Evolutionary conservation across 2,797 vertebrate species (phyloP).

Genomic region (Spea hammondii): DNA sequence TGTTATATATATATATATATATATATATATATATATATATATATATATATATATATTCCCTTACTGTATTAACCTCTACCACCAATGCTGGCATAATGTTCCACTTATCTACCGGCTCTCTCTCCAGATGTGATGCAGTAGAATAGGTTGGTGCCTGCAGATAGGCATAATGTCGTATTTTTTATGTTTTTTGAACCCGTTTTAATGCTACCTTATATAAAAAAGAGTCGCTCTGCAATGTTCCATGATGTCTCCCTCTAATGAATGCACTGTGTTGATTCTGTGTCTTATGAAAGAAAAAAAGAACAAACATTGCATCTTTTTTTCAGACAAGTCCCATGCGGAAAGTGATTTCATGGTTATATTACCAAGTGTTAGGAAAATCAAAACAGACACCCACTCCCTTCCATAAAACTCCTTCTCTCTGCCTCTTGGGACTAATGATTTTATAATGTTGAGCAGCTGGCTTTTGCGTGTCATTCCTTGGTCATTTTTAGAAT

Average conservation of each 20-base stretch:
- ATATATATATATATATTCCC: too few relatives aligned
- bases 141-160: too few relatives aligned
- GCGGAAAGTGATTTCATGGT: constrained; percentile 59
- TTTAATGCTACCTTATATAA: too few relatives aligned
- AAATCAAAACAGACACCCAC: constrained; percentile 63
- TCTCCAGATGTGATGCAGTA: too few relatives aligned
- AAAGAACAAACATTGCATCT: constrained; percentile 50
- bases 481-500: constrained; percentile 53
- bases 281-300: constrained; percentile 48
- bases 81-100: too few relatives aligned
- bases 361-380: constrained; percentile 59
- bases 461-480: constrained; percentile 63
- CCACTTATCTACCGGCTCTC: too few relatives aligned
- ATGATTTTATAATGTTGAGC: constrained; percentile 59
- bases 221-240: too few relatives aligned
- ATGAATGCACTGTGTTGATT: not conserved
- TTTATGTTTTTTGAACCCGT: too few relatives aligned
- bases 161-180: too few relatives aligned
- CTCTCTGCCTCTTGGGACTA: constrained; percentile 56
- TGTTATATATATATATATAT: too few relatives aligned
- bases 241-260: not conserved
- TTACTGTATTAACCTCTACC: too few relatives aligned
- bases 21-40: too few relatives aligned
- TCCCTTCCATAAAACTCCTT: constrained; percentile 58
- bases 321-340: constrained; percentile 56